phyloP scores from a whole-genome alignment of 2,888 invertebrate species.

The Keiferia lycopersicella region DNA sequence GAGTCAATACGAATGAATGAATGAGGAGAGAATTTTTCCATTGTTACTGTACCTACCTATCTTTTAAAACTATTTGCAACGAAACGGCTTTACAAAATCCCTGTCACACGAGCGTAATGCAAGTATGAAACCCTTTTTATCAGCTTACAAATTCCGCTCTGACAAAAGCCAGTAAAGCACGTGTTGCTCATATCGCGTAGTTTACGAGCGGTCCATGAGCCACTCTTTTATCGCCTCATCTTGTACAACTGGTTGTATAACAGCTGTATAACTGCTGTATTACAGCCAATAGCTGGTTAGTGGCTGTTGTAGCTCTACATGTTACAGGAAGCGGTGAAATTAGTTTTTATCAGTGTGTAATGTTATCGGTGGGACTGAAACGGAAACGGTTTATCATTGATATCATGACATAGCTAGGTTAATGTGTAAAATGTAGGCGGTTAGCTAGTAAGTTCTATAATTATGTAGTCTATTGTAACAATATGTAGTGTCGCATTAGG shows the following conservation, averaged over 20 bases:
- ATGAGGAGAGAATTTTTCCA: too few relatives aligned
- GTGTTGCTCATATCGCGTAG: conserved; percentile 35
- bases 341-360: conserved; percentile 17
- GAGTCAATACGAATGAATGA: too few relatives aligned
- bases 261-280: conserved; percentile 5
- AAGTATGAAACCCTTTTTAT: conserved; percentile 30
- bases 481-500: too few relatives aligned
- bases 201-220: conserved; percentile 44
- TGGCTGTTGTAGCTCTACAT: neutral
- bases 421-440: neutral
- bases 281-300: neutral
- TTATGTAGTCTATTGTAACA: too few relatives aligned
- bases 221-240: conserved; percentile 47
- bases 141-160: conserved; percentile 9
- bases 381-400: neutral
- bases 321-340: conserved; percentile 19
- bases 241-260: conserved; percentile 31
- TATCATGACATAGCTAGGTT: neutral
- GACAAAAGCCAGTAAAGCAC: conserved; percentile 23
- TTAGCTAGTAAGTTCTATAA: neutral
- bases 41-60: too few relatives aligned
- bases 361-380: conserved; percentile 10
- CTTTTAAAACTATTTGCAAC: neutral
- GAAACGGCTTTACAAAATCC: neutral
- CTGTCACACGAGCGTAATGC: neutral